These are phyloP conservation scores for Microcebus griseorufus DNA, from an alignment of 2,113 vertebrate species.

Conservation along the genomic window DNA sequence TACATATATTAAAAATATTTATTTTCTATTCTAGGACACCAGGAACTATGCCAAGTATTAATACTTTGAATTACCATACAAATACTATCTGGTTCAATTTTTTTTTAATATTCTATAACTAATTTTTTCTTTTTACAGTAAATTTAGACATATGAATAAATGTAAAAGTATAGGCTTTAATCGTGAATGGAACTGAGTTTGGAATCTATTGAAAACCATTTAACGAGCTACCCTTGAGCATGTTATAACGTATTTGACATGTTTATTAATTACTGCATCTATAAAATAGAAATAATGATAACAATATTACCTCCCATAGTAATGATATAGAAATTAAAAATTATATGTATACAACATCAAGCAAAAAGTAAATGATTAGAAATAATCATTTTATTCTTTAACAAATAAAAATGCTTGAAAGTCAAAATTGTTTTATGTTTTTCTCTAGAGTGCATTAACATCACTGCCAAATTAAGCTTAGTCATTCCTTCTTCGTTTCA, in stretches of 20 bases:
- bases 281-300: neutral
- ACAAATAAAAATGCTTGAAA: neutral
- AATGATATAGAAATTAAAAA: neutral
- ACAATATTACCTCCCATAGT: neutral
- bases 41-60: neutral
- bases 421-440: neutral
- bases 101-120: neutral
- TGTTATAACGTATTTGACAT: neutral
- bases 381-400: neutral
- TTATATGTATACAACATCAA: neutral
- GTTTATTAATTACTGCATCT: neutral
- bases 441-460: neutral
- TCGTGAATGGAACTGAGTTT: neutral
- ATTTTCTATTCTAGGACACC: neutral
- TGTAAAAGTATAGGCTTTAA: neutral
- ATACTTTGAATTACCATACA: neutral
- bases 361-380: neutral
- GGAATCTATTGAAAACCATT: neutral
- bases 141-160: neutral
- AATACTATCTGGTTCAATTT: neutral
- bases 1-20: neutral
- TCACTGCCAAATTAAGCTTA: neutral
- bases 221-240: neutral
- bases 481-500: neutral
- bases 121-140: slow-evolving; percentile 9